Base-by-base conservation (phyloP, 2,797 vertebrate species). In the Remorina albescens region DNA sequence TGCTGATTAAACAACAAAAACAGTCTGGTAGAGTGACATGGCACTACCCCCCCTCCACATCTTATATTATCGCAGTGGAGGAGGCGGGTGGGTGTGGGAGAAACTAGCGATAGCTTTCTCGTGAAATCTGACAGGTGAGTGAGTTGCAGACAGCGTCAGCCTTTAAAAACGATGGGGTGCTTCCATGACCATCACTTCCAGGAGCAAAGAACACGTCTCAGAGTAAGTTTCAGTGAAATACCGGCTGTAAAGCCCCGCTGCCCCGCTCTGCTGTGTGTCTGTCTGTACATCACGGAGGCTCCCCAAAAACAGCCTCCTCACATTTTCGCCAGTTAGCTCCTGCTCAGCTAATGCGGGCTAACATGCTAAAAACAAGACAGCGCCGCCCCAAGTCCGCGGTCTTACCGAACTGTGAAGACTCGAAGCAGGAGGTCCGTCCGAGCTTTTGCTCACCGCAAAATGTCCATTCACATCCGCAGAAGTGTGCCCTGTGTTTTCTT, bases 301-400 rank as follows among this genome's bases (percentile, higher is more conserved):
- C 37, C 66, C 66, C 86, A 70, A 76, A 82, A 90, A 88, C 88
- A 82, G 54, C 81, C 84, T 74, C 76, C 28, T 69, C 81, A 81
- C 82, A 82, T 78, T 81, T 65, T 65, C 61, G 74, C 80, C 37
- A 39, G 76, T 88, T 88, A 83, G 86, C 86, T 73, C 42, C n/a
- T 63, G 8, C 34, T 60, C 5, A 46, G 86, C 87, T 68, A 75
- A 62, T 71, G 4, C 76, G n/a, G 36, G 86, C 86, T 92, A 90
- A 73, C 79, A 86, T 89, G 91, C 89, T 93, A 93, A 92, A 92
- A 93, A 93, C 93, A 93, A 90, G 84, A 81, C 85, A 70, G 81
- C 68, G 23, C 61, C 42, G 67, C 65, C 49, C 4, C 39, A 41
- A 39, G 2, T 13, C 16, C 12, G 80, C 4, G 34, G 18, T 78